A percentile compares a stretch with the other conserved stretches of the same genome.
Evolutionary conservation across 2,888 invertebrate genomes (phyloP).

Genomic region (Nemapogon koenigi): DNA sequence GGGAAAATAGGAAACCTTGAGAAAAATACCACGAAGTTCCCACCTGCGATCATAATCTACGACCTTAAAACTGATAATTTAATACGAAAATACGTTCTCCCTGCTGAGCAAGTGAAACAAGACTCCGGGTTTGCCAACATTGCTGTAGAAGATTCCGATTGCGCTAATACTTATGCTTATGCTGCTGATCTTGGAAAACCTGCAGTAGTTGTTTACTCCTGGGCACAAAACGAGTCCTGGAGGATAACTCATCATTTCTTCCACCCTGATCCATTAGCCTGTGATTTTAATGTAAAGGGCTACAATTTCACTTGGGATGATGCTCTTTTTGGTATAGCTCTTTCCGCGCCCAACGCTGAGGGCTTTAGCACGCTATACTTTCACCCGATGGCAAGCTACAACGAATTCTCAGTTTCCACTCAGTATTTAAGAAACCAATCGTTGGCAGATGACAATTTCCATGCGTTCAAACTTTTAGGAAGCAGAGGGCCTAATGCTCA

Average conservation of each 20-base stretch:
- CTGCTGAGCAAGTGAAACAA: constrained; percentile 68
- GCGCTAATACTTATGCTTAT: constrained; percentile 76
- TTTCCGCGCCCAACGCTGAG: constrained; percentile 68
- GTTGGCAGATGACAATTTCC: constrained; percentile 60
- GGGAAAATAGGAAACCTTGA: constrained; percentile 70
- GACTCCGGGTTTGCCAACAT: constrained; percentile 81
- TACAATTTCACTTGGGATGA: constrained; percentile 78
- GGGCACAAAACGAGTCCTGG: constrained; percentile 75
- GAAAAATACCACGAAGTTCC: constrained; percentile 50
- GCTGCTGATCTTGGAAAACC: constrained; percentile 73
- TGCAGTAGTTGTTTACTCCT: constrained; percentile 78
- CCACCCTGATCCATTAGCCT: constrained; percentile 73
- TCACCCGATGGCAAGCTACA: constrained; percentile 78
- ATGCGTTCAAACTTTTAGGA: constrained; percentile 72
- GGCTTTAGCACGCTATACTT: constrained; percentile 78
- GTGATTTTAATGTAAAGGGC: constrained; percentile 75
- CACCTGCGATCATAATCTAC: constrained; percentile 73
- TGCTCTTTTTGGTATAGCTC: constrained; percentile 76
- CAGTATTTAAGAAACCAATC: constrained; percentile 68
- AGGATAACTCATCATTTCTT: constrained; percentile 74
- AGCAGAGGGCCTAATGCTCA: constrained; percentile 75
- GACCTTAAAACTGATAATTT: constrained; percentile 74
- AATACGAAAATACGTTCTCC: constrained; percentile 70
- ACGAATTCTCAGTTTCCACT: constrained; percentile 79
- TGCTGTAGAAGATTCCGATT: constrained; percentile 76